phyloP scores from a whole-genome alignment of 2,113 vertebrate species.

The Seriola rivoliana region DNA sequence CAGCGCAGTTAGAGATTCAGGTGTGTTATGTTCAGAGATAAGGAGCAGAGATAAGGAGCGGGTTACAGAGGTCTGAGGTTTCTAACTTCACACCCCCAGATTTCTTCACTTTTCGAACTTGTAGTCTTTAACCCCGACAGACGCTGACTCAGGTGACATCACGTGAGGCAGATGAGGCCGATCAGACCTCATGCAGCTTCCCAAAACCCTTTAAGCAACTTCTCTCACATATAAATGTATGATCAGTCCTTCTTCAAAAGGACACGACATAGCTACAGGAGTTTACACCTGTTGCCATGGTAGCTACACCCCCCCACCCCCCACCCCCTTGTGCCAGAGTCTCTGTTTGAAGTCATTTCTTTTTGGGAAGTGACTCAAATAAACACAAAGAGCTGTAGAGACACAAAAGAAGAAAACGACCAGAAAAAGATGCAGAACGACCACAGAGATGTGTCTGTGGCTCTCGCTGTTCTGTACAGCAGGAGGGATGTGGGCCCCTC shows the following conservation, averaged over 20 bases:
- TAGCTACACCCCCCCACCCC: too few species aligned
- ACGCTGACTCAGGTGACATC: background rate
- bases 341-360: background rate
- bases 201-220: background rate
- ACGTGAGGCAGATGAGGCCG: background rate
- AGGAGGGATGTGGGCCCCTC: background rate
- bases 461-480: background rate
- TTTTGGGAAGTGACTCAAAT: background rate
- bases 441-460: background rate
- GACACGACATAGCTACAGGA: background rate
- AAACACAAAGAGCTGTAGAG: background rate
- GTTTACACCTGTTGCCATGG: background rate
- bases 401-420: background rate
- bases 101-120: too few species aligned
- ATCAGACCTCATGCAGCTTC: too few species aligned
- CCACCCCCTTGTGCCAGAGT: background rate
- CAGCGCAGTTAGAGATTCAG: too few species aligned
- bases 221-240: background rate
- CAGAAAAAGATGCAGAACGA: background rate
- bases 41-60: too few species aligned
- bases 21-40: too few species aligned
- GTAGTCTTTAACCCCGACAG: background rate
- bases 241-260: too few species aligned
- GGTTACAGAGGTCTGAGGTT: too few species aligned
- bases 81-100: background rate